Base-by-base conservation (phyloP, 2,113 vertebrate species). In the Perca fluviatilis region DNA sequence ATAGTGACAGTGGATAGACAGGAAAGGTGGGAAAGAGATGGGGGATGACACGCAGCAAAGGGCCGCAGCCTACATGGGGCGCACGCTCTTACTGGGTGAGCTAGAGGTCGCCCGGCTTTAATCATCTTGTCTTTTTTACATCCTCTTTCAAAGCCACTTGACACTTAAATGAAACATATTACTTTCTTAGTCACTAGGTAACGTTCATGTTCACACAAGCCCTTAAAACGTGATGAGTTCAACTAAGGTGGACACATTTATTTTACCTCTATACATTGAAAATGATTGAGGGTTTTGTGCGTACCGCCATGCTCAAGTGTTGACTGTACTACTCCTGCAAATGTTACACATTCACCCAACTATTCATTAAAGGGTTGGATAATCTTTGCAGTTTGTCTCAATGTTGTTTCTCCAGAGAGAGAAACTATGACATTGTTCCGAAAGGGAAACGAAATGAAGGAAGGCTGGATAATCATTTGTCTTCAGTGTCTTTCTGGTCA, bases 351-450 rank as follows among this genome's bases (percentile, higher is more conserved):
- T 60, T 82, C 73, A 74, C 77, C 54, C 46, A 71, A 60, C 67
- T 60, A 50, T 61, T 80, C 74, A 75, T 70, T 54, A 51, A 86
- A 71, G 68, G 16, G 54, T 27, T 10, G 30, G 51, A 51, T 79
- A 25, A 50, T 74, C 50, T 70, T 73, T 81, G 33, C 57, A 69
- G 18, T 82, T 71, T 82, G 56, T 50, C 27, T 77, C 70, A 85
- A 8, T 46, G 62, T 68, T 80, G 53, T 83, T 58, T 77, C 79
- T 74, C 78, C 64, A 65, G 66, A 84, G 79, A 72, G 10, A 72
- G 60, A 86, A 91, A 88, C 73, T 83, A 71, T 76, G 64, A 61
- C 70, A 63, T 92, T 88, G 83, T 85, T 88, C 75, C 74, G 66
- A 46, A 25, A 53, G 9, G 84, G 74, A 65, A 77, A 51, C 56